Evolutionary conservation across 2,113 vertebrate genomes (phyloP), one percentile per base, ranked within the genome.

Genomic region (Albula goreensis): DNA sequence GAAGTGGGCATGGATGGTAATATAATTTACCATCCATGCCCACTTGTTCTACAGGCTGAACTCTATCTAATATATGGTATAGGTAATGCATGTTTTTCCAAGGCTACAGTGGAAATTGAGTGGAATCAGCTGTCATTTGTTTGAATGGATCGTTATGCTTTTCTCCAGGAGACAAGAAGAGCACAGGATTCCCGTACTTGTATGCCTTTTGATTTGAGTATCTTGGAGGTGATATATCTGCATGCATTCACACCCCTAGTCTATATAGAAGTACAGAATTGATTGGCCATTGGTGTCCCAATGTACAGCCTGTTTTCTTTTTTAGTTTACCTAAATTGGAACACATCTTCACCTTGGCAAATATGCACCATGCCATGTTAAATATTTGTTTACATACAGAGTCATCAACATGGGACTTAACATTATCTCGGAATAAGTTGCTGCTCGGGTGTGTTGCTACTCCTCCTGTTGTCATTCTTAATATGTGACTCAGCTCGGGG

Each of bases 401-500:
- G 13, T 8, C 50, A 41, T 49, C n/a, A 48, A 25, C 22, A n/a
- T 31, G 2, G 66, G 63, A 49, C 15, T 31, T n/a, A 17, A 12
- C 53, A 19, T 60, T 51, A 77, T 84, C 66, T 84, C 66, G 51
- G 60, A 84, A 84, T 84, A 66, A 48, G 63, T 22, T 9, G 25
- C 63, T 9, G 60, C 57, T 83, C 79, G 83, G 86, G 77, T 74
- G 82, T 80, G 78, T 83, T 77, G 74, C 70, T 82, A 22, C 60
- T 70, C 48, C 81, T 78, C 50, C 78, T 80, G 8, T 84, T 86
- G 82, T 78, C 78, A 74, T 82, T 50, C 50, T 60, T 83, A 83
- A 81, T 48, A 84, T 86, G 86, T 82, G 31, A 78, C 79, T 84
- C 50, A 22, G 85, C 88, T 85, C 8, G 86, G 57, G 41, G 10